Evolutionary conservation across 2,113 vertebrate species (phyloP).

Genomic region (Dascyllus trimaculatus): DNA sequence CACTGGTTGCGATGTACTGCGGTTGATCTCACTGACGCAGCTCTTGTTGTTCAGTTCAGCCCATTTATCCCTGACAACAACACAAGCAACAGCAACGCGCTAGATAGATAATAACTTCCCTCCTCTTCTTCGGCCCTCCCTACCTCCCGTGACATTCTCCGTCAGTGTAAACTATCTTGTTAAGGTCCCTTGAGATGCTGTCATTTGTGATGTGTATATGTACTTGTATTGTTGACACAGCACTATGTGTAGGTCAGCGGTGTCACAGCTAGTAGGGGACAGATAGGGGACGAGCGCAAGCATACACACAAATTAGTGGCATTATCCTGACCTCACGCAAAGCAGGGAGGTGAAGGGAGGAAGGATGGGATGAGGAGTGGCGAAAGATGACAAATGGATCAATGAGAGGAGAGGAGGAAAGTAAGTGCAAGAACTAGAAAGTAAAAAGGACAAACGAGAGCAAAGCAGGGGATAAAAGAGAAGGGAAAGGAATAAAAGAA

Average conservation of each 20-base stretch:
- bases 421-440: not conserved
- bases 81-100: conserved; percentile 40
- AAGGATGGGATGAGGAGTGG: conserved; percentile 29
- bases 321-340: conserved; percentile 71
- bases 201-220: conserved; percentile 55
- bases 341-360: conserved; percentile 37
- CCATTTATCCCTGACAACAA: conserved; percentile 55
- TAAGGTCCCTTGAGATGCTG: conserved; percentile 44
- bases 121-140: conserved; percentile 2
- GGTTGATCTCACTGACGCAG: conserved; percentile 33
- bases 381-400: conserved; percentile 53
- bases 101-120: conserved; percentile 46
- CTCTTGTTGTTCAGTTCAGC: conserved; percentile 43
- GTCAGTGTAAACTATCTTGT: conserved; percentile 60
- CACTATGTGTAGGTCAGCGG: conserved; percentile 65
- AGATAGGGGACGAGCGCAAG: conserved; percentile 63
- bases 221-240: conserved; percentile 70
- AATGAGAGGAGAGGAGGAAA: conserved; percentile 22
- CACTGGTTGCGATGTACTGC: conserved; percentile 16
- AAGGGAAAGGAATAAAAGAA: not conserved
- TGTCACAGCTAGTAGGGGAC: conserved; percentile 63
- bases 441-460: too few species aligned
- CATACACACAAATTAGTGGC: conserved; percentile 74
- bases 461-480: not conserved
- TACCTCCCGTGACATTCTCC: conserved; percentile 27